Conservation (phyloP, 2,113 vertebrate genomes). For the Jacana jacana region DNA sequence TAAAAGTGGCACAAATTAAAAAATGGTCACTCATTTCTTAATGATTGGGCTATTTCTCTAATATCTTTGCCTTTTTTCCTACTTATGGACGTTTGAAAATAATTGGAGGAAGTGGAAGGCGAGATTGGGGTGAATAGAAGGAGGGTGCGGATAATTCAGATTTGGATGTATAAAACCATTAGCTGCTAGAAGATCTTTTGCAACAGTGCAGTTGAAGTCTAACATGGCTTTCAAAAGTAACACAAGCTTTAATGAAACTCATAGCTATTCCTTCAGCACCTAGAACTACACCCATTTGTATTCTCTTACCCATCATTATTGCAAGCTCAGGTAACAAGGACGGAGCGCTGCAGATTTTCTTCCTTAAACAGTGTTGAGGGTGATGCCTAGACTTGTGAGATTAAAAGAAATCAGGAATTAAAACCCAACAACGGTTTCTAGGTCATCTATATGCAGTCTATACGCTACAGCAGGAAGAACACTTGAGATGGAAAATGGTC, state of each 20-base stretch:
- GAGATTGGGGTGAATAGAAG: neutral
- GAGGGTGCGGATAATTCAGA: neutral
- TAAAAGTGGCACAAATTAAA: neutral
- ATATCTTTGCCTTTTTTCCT: neutral
- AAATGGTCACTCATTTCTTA: accelerated
- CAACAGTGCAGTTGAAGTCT: neutral
- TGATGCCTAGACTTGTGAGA: neutral
- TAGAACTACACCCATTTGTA: neutral
- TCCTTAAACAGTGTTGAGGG: neutral
- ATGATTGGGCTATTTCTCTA: neutral
- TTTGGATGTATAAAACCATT: neutral
- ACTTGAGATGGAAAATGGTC: neutral
- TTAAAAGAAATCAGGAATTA: neutral
- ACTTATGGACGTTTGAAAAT: neutral
- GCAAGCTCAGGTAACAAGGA: neutral
- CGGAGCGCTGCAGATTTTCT: neutral
- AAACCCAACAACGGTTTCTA: neutral
- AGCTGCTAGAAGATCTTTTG: neutral
- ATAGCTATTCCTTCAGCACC: neutral
- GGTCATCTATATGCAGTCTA: neutral
- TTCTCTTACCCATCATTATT: neutral
- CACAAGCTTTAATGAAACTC: neutral
- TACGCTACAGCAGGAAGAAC: neutral
- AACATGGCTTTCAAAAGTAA: neutral
- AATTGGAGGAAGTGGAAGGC: neutral